Evolutionary conservation across 2,888 invertebrate genomes (phyloP).

Genomic region (Perdita meconis): DNA sequence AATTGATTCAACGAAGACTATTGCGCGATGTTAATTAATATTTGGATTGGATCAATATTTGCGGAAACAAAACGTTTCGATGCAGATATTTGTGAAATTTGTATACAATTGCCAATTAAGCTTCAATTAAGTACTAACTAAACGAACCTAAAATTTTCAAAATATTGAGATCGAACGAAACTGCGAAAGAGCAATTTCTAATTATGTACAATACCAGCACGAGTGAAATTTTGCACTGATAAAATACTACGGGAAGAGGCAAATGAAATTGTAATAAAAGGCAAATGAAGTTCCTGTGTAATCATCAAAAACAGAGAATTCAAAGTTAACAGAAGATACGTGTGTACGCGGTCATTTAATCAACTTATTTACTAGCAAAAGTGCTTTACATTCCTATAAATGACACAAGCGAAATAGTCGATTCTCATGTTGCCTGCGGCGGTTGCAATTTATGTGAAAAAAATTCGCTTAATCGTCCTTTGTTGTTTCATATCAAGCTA

Average conservation of each 20-base stretch:
- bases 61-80: too few relatives aligned
- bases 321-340: background rate
- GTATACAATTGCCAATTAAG: background rate
- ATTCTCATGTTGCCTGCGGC: conserved; percentile 21
- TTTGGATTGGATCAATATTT: background rate
- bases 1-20: background rate
- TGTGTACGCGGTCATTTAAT: conserved; percentile 8
- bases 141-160: too few relatives aligned
- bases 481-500: conserved; percentile 15
- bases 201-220: too few relatives aligned
- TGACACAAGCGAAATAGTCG: conserved; percentile 38
- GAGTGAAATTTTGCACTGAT: too few relatives aligned
- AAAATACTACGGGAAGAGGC: too few relatives aligned
- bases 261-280: background rate
- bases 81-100: background rate
- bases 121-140: background rate
- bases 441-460: conserved; percentile 22
- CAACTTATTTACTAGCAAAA: background rate
- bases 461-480: conserved; percentile 23
- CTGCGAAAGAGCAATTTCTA: too few relatives aligned
- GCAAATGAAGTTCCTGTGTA: background rate
- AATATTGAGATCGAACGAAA: too few relatives aligned
- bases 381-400: conserved; percentile 8
- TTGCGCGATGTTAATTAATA: background rate
- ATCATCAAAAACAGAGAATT: background rate